Conservation (phyloP, 2,888 invertebrate species). For the Nephrotoma flavescens region DNA sequence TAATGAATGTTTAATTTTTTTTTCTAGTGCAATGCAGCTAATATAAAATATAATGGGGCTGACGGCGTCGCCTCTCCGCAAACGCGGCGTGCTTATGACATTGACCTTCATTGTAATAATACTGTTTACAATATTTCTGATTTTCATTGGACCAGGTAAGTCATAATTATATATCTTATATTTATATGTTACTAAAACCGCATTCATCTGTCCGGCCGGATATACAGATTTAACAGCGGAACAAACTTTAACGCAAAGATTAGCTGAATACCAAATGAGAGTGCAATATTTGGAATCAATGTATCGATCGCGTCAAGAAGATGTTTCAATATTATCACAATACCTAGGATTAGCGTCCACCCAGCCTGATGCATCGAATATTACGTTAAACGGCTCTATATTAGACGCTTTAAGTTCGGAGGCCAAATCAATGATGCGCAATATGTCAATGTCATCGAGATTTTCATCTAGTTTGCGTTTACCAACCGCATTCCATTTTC, state of each 20-base stretch:
- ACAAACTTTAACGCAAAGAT: slow-evolving; percentile 47
- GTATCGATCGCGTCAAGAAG: slow-evolving; percentile 61
- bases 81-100: slow-evolving; percentile 41
- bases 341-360: slow-evolving; percentile 39
- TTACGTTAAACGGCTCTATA: slow-evolving; percentile 16
- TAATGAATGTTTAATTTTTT: background rate
- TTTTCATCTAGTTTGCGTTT: slow-evolving; percentile 42
- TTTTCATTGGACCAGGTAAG: slow-evolving; percentile 38
- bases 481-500: slow-evolving; percentile 70
- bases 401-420: slow-evolving; percentile 33
- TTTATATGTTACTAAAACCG: background rate
- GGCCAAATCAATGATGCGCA: slow-evolving; percentile 29
- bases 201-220: slow-evolving; percentile 18
- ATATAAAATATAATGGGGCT: slow-evolving; percentile 13
- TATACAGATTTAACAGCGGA: slow-evolving; percentile 50
- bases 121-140: slow-evolving; percentile 39
- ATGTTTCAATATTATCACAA: slow-evolving; percentile 52
- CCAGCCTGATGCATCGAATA: slow-evolving; percentile 11
- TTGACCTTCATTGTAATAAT: slow-evolving; percentile 38
- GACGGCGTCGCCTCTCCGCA: slow-evolving; percentile 32
- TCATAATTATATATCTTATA: background rate
- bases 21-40: background rate
- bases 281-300: slow-evolving; percentile 65
- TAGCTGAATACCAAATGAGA: slow-evolving; percentile 64
- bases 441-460: slow-evolving; percentile 36